Evolutionary conservation across 1,140 invertebrate genomes (phyloP), one percentile per base, ranked within the genome.

Genomic region (Drosophila sproati): DNA sequence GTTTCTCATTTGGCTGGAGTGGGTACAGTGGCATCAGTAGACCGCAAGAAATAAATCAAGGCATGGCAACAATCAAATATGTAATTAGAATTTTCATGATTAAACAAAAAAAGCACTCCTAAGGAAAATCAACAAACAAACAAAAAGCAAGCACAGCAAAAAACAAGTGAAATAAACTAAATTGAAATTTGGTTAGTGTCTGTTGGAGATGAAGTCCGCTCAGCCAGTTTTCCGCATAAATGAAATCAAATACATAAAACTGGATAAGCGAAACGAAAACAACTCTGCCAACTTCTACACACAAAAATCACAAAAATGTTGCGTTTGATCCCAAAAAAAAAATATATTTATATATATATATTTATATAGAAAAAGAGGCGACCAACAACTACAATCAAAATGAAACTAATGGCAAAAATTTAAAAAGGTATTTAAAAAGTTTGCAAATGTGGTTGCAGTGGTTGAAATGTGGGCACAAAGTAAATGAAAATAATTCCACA

Each of bases 381-480:
- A 32, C 43, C 34, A 34, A 28, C 34, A 57, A 41, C 35, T 56
- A 68, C 70, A 77, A 73, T 54, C 73, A 85, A 85, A 85, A 80
- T 68, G 74, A 85, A 85, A 78, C 78, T 78, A 82, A 87, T 87
- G 68, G 50, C 74, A 73, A 88, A 88, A 88, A 87, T 88, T 76
- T 82, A 82, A 87, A 78, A 88, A 87, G 83, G 83, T 88, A 87
- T 87, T 87, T 87, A 80, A 87, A 87, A 87, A 88, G 79, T 87
- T 87, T 87, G 74, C 78, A 69, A 86, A 88, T 87, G 82, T 51
- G 82, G 82, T 88, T 71, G 76, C 69, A 79, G 82, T 77, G 82
- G 82, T 87, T 72, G 63, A 48, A 81, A 76, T 63, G 67, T 50
- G 72, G 67, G 51, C 48, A 50, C 72, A 87, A 86, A 88, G 82